Percentiles rank a stretch among this genome's conserved stretches.
These are phyloP conservation scores for Amblyopsis hoosieri DNA, from an alignment of 2,797 vertebrate genomes.

Conservation along the genomic window DNA sequence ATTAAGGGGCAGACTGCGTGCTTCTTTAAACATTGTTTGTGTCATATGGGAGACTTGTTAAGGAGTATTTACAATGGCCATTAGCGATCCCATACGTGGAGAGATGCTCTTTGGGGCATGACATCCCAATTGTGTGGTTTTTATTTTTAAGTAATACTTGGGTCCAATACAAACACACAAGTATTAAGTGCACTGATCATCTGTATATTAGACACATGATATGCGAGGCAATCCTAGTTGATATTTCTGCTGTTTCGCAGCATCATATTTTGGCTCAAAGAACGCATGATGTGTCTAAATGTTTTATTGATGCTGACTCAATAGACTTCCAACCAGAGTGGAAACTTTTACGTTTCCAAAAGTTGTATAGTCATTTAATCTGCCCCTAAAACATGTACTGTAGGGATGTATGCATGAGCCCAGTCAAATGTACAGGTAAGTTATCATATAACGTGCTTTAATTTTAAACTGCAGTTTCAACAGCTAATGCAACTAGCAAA, in stretches of 20 bases:
- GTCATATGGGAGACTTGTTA: conserved; percentile 49
- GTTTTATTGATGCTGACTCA: conserved; percentile 62
- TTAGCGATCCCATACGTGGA: conserved; percentile 48
- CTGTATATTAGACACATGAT: conserved; percentile 44
- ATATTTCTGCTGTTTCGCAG: conserved; percentile 43
- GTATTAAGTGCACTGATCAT: conserved; percentile 36
- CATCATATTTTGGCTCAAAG: conserved; percentile 32
- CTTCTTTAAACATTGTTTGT: conserved; percentile 71
- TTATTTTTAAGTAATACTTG: conserved; percentile 21
- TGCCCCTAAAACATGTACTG: conserved; percentile 22
- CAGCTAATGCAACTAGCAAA: background rate
- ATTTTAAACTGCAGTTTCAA: conserved; percentile 13
- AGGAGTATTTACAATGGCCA: conserved; percentile 54
- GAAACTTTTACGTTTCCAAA: conserved; percentile 45
- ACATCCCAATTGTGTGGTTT: conserved; percentile 35
- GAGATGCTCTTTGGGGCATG: conserved; percentile 31
- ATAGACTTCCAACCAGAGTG: conserved; percentile 48
- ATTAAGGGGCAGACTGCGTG: conserved; percentile 64
- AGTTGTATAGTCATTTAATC: conserved; percentile 14
- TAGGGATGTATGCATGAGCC: conserved; percentile 30
- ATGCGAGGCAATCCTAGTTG: conserved; percentile 33
- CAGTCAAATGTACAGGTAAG: conserved; percentile 47
- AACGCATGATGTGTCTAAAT: conserved; percentile 42
- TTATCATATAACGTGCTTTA: conserved; percentile 13
- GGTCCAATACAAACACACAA: conserved; percentile 40